Evolutionary conservation across 1,140 invertebrate genomes (phyloP), one percentile per base, ranked within the genome.

Genomic region (Drosophila murphyi): DNA sequence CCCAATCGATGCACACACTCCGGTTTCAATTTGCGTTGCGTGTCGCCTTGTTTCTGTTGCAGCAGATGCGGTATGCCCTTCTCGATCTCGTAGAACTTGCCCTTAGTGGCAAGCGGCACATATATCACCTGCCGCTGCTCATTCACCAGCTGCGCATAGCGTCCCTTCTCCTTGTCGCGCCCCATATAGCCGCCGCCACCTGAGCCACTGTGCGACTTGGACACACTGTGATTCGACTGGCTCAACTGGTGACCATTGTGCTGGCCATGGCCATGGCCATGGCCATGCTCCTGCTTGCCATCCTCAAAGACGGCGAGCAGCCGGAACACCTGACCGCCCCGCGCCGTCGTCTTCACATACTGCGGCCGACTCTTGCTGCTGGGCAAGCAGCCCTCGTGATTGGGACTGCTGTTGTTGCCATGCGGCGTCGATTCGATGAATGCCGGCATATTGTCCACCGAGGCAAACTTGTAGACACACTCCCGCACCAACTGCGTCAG

Each of bases 21-120:
- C n/a, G 92, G 78, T 88, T 92, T 92, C 5, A 92, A 54, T 56
- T 92, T 91, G 29, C 83, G 86, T 39, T 91, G 75, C 4, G 72
- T 51, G 35, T 91, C 80, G 10, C 79, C 71, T 5, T 73, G 41
- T 48, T 91, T 92, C 59, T 92, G 39, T n/a, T 43, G 92, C n/a
- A 92, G 63, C 12, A 92, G 60, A 48, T 92, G 91, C 20, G 92
- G 92, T 60, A 92, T 85, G 4, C 91, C 91, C 7, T 78, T 91
- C 50, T 92, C 92, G 20, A 92, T 91, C 63, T 92, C 92, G 60
- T 91, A 92, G 64, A 92, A 92, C 64, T 92, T 92, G 28, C 92
- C 92, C 68, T 92, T 92, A 54, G 91, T 90, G 48, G 92, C 74
- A 37, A 92, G 64, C 3, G 92, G 90, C 3, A 92, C 92, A 64